These are phyloP conservation scores for Drosophila equinoxialis DNA, from an alignment of 1,140 invertebrate species.

Conservation along the genomic window DNA sequence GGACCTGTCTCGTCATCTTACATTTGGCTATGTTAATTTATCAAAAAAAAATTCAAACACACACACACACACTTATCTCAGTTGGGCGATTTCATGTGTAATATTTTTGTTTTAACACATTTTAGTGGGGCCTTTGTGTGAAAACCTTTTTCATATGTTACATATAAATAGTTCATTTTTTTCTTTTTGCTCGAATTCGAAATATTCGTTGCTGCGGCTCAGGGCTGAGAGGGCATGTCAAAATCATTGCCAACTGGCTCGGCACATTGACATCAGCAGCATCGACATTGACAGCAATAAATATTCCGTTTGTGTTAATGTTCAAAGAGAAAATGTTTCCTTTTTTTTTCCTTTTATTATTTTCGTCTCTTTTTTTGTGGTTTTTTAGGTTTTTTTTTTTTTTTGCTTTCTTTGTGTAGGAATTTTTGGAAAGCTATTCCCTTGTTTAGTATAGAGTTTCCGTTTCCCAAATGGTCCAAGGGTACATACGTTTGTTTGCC, in stretches of 20 bases:
- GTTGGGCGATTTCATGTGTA: slow-evolving; percentile 20
- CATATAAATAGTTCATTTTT: slow-evolving; percentile 5
- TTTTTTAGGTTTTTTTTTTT: not conserved
- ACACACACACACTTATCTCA: slow-evolving; percentile 29
- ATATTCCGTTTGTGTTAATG: slow-evolving; percentile 57
- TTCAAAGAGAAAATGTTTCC: slow-evolving; percentile 54
- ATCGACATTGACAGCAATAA: slow-evolving; percentile 47
- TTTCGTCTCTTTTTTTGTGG: slow-evolving; percentile 2
- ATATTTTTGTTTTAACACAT: slow-evolving; percentile 18
- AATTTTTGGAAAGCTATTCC: slow-evolving; percentile 21
- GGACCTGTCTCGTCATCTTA: slow-evolving; percentile 4
- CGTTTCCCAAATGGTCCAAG: slow-evolving; percentile 35
- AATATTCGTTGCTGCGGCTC: not conserved
- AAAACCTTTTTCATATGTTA: slow-evolving; percentile 23
- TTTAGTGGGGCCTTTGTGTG: slow-evolving; percentile 4
- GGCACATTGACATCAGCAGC: slow-evolving; percentile 5
- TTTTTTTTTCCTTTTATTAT: slow-evolving; percentile 1
- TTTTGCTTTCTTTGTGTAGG: too few species aligned
- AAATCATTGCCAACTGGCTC: slow-evolving; percentile 15
- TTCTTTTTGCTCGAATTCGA: not conserved
- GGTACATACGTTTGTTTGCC: slow-evolving; percentile 14
- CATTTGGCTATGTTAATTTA: slow-evolving; percentile 40
- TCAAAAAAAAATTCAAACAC: slow-evolving; percentile 35
- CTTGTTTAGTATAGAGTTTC: slow-evolving; percentile 15
- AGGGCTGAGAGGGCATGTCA: slow-evolving; percentile 1